Conservation (phyloP, 2,113 vertebrate species). For the Otolemur garnettii region DNA sequence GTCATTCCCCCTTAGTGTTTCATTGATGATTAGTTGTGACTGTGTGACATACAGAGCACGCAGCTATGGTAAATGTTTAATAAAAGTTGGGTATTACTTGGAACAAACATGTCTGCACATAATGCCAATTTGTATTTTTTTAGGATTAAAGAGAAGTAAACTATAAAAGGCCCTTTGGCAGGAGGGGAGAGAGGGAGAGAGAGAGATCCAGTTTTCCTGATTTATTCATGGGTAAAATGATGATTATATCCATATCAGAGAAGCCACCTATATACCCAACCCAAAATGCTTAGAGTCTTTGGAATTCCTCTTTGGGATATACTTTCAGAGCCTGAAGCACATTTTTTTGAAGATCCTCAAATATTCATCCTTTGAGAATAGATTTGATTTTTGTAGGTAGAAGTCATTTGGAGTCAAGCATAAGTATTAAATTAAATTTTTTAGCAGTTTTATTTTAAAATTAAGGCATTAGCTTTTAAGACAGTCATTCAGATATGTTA, state of each 20-base stretch:
- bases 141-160: background rate
- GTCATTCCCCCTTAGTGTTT: background rate
- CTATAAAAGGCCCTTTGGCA: background rate
- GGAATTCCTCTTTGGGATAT: background rate
- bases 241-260: background rate
- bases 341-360: constrained; percentile 12
- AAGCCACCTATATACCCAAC: rapidly evolving
- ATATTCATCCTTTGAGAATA: background rate
- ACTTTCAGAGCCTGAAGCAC: background rate
- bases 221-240: background rate
- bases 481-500: background rate
- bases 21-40: background rate
- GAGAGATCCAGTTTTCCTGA: background rate
- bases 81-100: background rate
- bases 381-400: constrained; percentile 25
- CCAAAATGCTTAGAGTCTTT: background rate
- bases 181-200: background rate
- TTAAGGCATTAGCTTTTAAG: background rate
- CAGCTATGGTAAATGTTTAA: background rate
- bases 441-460: background rate
- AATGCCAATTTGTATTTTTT: rapidly evolving
- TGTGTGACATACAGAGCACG: background rate
- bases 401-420: background rate
- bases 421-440: background rate
- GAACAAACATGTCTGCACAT: background rate